These are phyloP conservation scores for Dendrocincla fuliginosa DNA, from an alignment of 2,797 vertebrate genomes.

Conservation along the genomic window DNA sequence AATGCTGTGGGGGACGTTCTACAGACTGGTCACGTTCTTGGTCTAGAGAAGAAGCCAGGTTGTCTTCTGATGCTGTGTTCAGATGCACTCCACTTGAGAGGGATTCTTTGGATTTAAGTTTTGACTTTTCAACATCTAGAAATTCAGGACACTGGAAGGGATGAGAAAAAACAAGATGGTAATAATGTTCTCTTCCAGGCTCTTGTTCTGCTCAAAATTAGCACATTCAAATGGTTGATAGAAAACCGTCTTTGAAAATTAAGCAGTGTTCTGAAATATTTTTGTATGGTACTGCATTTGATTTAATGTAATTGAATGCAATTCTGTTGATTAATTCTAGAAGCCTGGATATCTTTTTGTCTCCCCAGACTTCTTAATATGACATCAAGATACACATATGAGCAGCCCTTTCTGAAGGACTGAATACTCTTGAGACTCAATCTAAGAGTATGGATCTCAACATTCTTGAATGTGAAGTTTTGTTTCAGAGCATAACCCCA, in stretches of 20 bases:
- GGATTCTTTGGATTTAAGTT: constrained; percentile 91
- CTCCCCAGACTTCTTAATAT: neutral
- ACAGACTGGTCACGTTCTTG: constrained; percentile 75
- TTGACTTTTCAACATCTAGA: constrained; percentile 81
- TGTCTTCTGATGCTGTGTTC: constrained; percentile 84
- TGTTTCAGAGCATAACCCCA: neutral
- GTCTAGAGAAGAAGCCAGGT: constrained; percentile 83
- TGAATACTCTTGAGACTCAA: neutral
- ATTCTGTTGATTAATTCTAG: constrained; percentile 12
- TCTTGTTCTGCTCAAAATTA: constrained; percentile 30
- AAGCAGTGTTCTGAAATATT: neutral
- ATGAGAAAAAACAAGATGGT: constrained; percentile 13
- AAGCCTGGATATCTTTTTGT: neutral
- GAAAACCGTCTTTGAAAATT: neutral
- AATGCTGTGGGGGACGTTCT: constrained; percentile 75
- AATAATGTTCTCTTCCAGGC: neutral
- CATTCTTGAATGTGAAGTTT: neutral
- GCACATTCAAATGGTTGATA: neutral
- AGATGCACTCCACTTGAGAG: constrained; percentile 78
- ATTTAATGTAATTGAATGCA: neutral
- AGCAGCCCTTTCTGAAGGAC: neutral
- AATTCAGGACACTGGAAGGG: constrained; percentile 82
- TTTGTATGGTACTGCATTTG: neutral
- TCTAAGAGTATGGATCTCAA: neutral
- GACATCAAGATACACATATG: neutral